These are phyloP conservation scores for Ichneumon xanthorius DNA, from an alignment of 2,888 invertebrate genomes.

Conservation along the genomic window DNA sequence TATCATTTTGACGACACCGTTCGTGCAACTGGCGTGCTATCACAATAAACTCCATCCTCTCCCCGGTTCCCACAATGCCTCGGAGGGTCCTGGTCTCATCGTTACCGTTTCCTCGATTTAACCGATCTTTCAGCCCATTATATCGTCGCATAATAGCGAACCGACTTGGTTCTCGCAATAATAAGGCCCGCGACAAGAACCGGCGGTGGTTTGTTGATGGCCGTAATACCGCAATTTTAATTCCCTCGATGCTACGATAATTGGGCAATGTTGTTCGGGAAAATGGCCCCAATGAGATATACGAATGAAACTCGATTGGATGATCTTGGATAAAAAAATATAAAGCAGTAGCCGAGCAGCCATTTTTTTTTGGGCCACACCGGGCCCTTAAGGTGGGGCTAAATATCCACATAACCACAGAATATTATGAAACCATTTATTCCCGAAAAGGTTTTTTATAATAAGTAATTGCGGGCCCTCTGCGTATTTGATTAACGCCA, in stretches of 20 bases:
- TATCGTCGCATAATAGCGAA: background rate
- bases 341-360: background rate
- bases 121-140: slow-evolving; percentile 41
- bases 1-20: slow-evolving; percentile 38
- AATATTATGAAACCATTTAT: too few species aligned
- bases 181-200: background rate
- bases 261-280: background rate
- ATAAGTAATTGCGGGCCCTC: too few species aligned
- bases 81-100: slow-evolving; percentile 8
- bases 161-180: slow-evolving; percentile 14
- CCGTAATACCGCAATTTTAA: background rate
- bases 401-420: too few species aligned
- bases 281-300: background rate
- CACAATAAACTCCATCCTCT: slow-evolving; percentile 35
- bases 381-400: too few species aligned
- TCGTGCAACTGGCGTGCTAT: slow-evolving; percentile 37
- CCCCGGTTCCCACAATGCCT: slow-evolving; percentile 22
- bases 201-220: background rate
- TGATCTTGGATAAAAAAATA: background rate
- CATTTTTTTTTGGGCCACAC: too few species aligned
- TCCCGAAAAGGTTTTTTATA: too few species aligned
- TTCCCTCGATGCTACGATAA: background rate
- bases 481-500: too few species aligned
- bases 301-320: background rate
- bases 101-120: slow-evolving; percentile 39